phyloP scores from a whole-genome alignment of 1,140 invertebrate genomes.

The Piezodorus guildinii region DNA sequence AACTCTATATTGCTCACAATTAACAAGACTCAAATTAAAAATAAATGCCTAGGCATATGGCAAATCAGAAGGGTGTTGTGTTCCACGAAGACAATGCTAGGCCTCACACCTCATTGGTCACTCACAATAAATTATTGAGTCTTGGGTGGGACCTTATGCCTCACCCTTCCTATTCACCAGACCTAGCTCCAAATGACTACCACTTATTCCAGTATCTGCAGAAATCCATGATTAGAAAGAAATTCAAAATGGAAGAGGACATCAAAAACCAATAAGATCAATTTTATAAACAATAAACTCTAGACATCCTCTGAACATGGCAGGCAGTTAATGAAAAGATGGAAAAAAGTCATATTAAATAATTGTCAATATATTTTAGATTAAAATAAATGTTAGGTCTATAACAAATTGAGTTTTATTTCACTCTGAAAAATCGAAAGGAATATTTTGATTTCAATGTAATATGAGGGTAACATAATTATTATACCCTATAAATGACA shows the following conservation, averaged over 20 bases:
- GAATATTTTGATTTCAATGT: background rate
- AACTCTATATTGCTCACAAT: too few relatives aligned
- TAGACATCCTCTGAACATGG: too few relatives aligned
- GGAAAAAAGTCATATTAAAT: too few relatives aligned
- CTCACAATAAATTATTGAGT: background rate
- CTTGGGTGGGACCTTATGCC: background rate
- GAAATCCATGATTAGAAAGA: background rate
- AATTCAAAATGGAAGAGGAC: background rate
- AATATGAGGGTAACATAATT: too few relatives aligned
- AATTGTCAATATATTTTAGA: too few relatives aligned
- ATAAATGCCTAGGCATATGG: too few relatives aligned
- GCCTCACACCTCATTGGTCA: too few relatives aligned
- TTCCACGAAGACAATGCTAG: too few relatives aligned
- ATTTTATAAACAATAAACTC: background rate
- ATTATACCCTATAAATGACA: too few relatives aligned
- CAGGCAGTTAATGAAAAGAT: too few relatives aligned
- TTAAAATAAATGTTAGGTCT: background rate
- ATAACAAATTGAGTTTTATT: background rate
- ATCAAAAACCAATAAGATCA: background rate
- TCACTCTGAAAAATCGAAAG: background rate
- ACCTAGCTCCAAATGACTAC: background rate
- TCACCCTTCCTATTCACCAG: background rate
- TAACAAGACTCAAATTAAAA: too few relatives aligned
- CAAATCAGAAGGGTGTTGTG: too few relatives aligned
- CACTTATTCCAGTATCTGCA: background rate